Conservation (phyloP, 2,888 invertebrate species). For the Philonicus albiceps region DNA sequence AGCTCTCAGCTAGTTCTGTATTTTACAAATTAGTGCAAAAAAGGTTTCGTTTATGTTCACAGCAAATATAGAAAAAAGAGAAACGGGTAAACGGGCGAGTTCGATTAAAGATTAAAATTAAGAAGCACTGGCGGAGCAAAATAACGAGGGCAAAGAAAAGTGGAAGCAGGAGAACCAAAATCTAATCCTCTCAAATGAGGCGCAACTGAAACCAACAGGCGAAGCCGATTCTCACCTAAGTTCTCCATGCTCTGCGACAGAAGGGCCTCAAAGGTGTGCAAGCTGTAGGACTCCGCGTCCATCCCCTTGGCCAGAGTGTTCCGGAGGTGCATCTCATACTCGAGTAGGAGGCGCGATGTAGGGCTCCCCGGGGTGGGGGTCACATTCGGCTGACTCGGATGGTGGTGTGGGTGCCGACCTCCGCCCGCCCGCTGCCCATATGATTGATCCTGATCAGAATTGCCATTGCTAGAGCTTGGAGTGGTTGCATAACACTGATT, state of each 20-base stretch:
- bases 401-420: slow-evolving; percentile 70
- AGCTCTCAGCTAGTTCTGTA: slow-evolving; percentile 86
- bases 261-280: slow-evolving; percentile 92
- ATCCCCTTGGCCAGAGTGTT: slow-evolving; percentile 93
- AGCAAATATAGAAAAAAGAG: background rate
- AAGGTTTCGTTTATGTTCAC: slow-evolving; percentile 18
- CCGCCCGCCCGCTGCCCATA: slow-evolving; percentile 67
- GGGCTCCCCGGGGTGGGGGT: slow-evolving; percentile 84
- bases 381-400: slow-evolving; percentile 72
- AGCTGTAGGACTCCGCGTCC: slow-evolving; percentile 93
- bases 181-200: background rate
- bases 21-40: slow-evolving; percentile 47
- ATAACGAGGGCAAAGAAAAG: background rate
- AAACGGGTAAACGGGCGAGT: slow-evolving; percentile 1
- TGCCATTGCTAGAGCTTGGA: slow-evolving; percentile 91
- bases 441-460: slow-evolving; percentile 85
- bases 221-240: slow-evolving; percentile 70
- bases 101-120: background rate
- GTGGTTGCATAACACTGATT: slow-evolving; percentile 95
- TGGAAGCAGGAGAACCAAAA: background rate
- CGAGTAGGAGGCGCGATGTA: slow-evolving; percentile 82
- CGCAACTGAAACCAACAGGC: background rate
- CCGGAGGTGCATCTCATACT: slow-evolving; percentile 92
- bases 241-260: slow-evolving; percentile 96
- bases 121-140: slow-evolving; percentile 1